These are phyloP conservation scores for Trissolcus brochymenae DNA, from an alignment of 2,888 invertebrate genomes.

Conservation along the genomic window DNA sequence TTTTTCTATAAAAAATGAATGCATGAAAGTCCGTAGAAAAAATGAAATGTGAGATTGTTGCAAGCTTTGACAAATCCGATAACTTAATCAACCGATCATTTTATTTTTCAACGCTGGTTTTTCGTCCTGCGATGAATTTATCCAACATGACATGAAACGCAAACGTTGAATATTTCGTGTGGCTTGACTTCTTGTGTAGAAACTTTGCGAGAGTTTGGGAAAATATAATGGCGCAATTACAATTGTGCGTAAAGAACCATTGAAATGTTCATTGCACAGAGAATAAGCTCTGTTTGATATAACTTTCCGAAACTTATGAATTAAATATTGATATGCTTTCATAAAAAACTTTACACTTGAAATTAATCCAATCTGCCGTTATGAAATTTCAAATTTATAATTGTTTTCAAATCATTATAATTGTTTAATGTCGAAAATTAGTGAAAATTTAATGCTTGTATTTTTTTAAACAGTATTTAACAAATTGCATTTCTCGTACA, in stretches of 20 bases:
- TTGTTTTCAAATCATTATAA: too few relatives aligned
- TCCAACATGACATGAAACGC: constrained; percentile 20
- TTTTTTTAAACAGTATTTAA: not conserved
- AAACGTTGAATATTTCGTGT: constrained; percentile 23
- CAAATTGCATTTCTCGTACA: constrained; percentile 16
- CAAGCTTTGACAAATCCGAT: not conserved
- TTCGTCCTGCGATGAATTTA: constrained; percentile 18
- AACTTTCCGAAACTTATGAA: too few relatives aligned
- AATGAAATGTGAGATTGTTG: not conserved
- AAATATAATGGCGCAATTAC: constrained; percentile 24
- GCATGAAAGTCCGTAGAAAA: not conserved
- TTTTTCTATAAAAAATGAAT: not conserved
- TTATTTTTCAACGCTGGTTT: constrained; percentile 11
- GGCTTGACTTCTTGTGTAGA: constrained; percentile 12
- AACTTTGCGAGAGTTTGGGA: constrained; percentile 20
- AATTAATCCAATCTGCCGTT: too few relatives aligned
- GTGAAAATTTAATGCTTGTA: too few relatives aligned
- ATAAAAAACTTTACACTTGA: too few relatives aligned
- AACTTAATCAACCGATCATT: not conserved
- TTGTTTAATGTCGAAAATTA: too few relatives aligned
- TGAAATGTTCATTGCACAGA: not conserved
- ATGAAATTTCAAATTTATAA: too few relatives aligned
- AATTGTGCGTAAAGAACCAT: too few relatives aligned
- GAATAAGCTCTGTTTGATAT: not conserved
- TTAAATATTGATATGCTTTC: too few relatives aligned